Evolutionary conservation across 2,888 invertebrate genomes (phyloP).

Genomic region (Philaethria dido): DNA sequence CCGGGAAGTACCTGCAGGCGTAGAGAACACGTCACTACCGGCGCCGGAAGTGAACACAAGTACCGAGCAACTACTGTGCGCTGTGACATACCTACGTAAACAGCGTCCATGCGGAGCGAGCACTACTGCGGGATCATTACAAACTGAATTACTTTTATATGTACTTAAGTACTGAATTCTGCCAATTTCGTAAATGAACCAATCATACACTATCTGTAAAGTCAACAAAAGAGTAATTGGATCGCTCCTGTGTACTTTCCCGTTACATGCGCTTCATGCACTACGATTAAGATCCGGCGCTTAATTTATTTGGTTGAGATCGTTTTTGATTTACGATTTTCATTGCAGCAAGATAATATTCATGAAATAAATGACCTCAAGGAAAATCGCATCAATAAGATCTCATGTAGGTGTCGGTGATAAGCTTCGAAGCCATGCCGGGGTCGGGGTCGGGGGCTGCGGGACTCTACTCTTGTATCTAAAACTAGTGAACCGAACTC

Average conservation of each 20-base stretch:
- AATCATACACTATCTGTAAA: constrained; percentile 27
- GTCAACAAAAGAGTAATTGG: constrained; percentile 26
- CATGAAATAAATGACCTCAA: not conserved
- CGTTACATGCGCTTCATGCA: constrained; percentile 40
- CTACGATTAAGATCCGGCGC: constrained; percentile 8
- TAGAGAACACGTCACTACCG: not conserved
- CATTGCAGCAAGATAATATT: not conserved
- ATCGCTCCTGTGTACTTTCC: constrained; percentile 18
- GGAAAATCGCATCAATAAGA: constrained; percentile 19
- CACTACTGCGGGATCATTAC: constrained; percentile 28
- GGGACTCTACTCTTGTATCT: constrained; percentile 35
- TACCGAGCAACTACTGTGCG: constrained; percentile 16
- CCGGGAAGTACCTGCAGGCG: constrained; percentile 48
- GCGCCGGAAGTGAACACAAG: not conserved
- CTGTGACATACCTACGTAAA: constrained; percentile 1
- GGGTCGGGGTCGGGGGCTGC: constrained; percentile 43
- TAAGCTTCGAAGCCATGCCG: constrained; percentile 64
- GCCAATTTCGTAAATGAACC: constrained; percentile 26
- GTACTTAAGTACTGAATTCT: constrained; percentile 13
- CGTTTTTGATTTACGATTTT: constrained; percentile 17
- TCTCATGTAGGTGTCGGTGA: constrained; percentile 15
- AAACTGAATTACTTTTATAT: constrained; percentile 10
- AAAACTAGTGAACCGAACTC: constrained; percentile 52
- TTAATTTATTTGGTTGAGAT: constrained; percentile 7
- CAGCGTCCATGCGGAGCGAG: constrained; percentile 40